Percentiles rank a stretch among this genome's conserved stretches.
Conservation (phyloP, 2,888 invertebrate species). For the Rhogogaster chlorosoma region DNA sequence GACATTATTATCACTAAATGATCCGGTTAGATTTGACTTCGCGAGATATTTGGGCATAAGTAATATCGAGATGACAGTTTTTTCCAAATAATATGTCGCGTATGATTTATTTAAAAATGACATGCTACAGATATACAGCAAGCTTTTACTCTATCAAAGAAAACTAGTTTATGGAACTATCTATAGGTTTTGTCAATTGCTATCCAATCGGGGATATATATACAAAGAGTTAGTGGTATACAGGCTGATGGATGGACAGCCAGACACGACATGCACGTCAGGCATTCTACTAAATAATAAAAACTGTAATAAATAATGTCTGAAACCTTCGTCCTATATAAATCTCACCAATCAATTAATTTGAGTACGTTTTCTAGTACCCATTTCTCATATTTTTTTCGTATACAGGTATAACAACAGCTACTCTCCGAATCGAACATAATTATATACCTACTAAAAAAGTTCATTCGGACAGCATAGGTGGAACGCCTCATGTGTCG, state of each 20-base stretch:
- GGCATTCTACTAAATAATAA: not conserved
- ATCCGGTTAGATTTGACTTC: not conserved
- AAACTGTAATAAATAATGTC: conserved; percentile 15
- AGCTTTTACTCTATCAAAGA: not conserved
- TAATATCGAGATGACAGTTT: not conserved
- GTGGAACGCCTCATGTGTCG: not conserved
- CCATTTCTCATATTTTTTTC: not conserved
- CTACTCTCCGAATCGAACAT: not conserved
- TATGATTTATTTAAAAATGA: not conserved
- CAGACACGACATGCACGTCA: conserved; percentile 25
- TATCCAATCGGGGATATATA: not conserved
- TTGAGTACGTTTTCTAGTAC: not conserved
- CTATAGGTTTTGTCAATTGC: not conserved
- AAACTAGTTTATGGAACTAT: not conserved
- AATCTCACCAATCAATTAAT: not conserved
- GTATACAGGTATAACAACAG: not conserved
- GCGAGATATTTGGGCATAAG: not conserved
- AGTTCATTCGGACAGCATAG: not conserved
- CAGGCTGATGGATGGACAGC: not conserved
- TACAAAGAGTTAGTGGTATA: not conserved
- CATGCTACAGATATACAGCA: not conserved
- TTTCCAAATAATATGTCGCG: not conserved
- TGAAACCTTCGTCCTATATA: not conserved
- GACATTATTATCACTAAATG: not conserved
- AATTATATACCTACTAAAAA: not conserved